A percentile compares a stretch with the other conserved stretches of the same genome.
Evolutionary conservation across 1,140 invertebrate species (phyloP).

Genomic region (Eupristina koningsbergeri): DNA sequence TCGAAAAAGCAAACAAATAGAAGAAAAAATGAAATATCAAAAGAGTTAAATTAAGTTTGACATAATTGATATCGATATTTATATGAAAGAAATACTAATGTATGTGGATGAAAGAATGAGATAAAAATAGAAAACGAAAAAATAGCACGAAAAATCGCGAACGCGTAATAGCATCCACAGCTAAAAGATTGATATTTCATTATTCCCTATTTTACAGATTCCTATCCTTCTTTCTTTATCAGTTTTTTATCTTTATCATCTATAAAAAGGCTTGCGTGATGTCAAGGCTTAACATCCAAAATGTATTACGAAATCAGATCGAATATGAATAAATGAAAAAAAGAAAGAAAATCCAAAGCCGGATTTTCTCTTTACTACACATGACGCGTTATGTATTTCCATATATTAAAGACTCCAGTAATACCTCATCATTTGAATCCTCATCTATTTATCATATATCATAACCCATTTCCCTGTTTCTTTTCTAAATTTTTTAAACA

Average conservation of each 20-base stretch:
- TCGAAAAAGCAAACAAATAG: no score
- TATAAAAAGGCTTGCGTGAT: conserved; percentile 33
- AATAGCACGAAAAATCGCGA: no score
- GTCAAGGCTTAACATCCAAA: conserved; percentile 22
- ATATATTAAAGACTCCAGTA: conserved; percentile 29
- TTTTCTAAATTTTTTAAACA: no score
- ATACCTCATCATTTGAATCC: conserved; percentile 42
- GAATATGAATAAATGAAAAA: conserved; percentile 41
- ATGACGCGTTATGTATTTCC: conserved; percentile 28
- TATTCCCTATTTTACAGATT: not conserved
- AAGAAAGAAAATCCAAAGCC: not conserved
- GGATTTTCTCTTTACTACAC: not conserved
- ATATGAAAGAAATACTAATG: no score
- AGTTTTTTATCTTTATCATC: not conserved
- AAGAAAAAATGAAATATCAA: no score
- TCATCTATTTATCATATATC: not conserved
- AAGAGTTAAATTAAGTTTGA: no score
- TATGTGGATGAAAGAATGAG: no score
- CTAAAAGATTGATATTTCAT: not conserved
- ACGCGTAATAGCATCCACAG: no score
- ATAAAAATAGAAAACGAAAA: no score
- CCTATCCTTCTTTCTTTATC: not conserved
- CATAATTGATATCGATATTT: no score
- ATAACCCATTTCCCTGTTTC: not conserved
- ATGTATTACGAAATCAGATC: conserved; percentile 28